These are phyloP conservation scores for Caenorhabditis doughertyi DNA, from an alignment of 2,888 invertebrate species.

Conservation along the genomic window DNA sequence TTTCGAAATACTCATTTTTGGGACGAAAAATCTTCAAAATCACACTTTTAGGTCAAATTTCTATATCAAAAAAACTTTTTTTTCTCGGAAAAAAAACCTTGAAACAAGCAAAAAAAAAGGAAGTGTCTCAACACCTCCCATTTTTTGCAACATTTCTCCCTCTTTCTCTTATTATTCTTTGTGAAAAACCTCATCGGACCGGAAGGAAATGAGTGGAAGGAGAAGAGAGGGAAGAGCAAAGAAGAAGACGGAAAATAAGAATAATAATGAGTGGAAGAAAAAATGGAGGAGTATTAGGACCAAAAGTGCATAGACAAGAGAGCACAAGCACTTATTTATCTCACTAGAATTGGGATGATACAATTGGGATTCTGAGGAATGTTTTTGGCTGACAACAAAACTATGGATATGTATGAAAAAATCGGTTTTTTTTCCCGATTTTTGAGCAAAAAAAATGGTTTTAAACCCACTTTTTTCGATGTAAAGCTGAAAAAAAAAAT, in stretches of 20 bases:
- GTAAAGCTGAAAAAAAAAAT: background rate
- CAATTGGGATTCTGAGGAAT: too few relatives aligned
- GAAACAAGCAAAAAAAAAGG: background rate
- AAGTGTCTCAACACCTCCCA: background rate
- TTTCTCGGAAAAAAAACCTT: too few relatives aligned
- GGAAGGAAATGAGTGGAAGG: background rate
- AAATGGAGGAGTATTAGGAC: too few relatives aligned
- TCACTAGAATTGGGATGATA: too few relatives aligned
- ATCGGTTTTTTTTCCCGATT: too few relatives aligned
- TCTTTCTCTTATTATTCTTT: background rate
- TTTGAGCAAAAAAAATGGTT: too few relatives aligned
- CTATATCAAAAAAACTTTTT: background rate
- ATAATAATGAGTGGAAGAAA: conserved; percentile 4
- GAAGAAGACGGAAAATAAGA: conserved; percentile 6
- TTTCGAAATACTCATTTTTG: background rate
- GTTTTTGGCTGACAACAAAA: too few relatives aligned
- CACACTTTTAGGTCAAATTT: background rate
- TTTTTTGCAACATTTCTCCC: too few relatives aligned
- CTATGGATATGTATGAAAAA: too few relatives aligned
- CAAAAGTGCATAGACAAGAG: background rate
- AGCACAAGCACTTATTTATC: too few relatives aligned
- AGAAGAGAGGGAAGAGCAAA: background rate
- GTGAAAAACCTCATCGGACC: conserved; percentile 9
- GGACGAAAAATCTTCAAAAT: background rate
- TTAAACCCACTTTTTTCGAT: too few relatives aligned